Base-by-base conservation (phyloP, 2,113 vertebrate genomes). In the Brachirus orientalis region DNA sequence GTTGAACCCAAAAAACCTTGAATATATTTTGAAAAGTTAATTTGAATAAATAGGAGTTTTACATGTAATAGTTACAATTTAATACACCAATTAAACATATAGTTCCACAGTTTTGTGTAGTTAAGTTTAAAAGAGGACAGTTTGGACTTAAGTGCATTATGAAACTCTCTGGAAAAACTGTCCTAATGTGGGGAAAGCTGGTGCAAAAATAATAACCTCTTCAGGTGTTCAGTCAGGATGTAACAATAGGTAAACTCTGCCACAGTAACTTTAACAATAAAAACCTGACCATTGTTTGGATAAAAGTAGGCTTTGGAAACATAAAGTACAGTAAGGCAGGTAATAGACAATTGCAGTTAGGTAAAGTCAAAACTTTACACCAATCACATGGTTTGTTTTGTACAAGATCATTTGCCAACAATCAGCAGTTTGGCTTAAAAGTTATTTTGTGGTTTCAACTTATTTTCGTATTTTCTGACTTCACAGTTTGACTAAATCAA, bases 241-340 rank as follows among this genome's bases (percentile, higher is more conserved):
- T 47, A 14, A 44, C 8, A 8, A 33, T 14, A 11, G 11, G 41
- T 50, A 16, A 43, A 41, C 7, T 60, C 20, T 59, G 44, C 51
- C 52, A 73, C n/a, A 44, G 5, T 12, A 33, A 14, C 53, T 0
- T 18, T 62, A 70, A 82, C 55, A 60, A 59, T 44, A 72, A 22
- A 51, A 50, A 53, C 38, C 37, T 2, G 0, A 44, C 63, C 52
- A 62, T 86, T 86, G 78, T 77, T 75, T 14, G 43, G 46, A 44
- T 70, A 13, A 41, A 77, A 53, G 55, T 60, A 80, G 75, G 68
- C 73, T 82, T 35, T 6, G 10, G 44, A 57, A 55, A 57, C 48
- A 64, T 35, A 51, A 46, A 55, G 11, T 36, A 46, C 16, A 28
- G 8, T 47, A 16, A 54, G 19, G 64, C 45, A 52, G 10, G 53